These are phyloP conservation scores for Cephalophus harveyi DNA, from an alignment of 2,113 vertebrate genomes.

Conservation along the genomic window DNA sequence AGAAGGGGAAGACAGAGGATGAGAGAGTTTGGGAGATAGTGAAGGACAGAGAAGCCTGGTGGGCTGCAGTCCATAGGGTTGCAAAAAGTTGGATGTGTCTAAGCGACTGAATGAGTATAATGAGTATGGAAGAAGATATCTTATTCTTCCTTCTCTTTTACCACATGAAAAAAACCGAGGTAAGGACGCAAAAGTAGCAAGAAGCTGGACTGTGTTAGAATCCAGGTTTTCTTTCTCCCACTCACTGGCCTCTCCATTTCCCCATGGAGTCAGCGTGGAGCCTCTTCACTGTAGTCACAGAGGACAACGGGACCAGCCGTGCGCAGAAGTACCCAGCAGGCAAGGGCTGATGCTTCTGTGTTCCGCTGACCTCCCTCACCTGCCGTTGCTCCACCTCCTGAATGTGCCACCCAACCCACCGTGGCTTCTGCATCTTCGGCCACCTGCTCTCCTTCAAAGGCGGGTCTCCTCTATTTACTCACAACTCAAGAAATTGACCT, in stretches of 20 bases:
- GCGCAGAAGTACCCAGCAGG: fast-evolving
- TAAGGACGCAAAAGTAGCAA: background rate
- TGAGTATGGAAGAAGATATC: background rate
- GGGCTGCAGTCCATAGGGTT: fast-evolving
- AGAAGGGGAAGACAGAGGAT: background rate
- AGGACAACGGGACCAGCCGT: fast-evolving
- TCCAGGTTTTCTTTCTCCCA: background rate
- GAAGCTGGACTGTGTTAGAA: background rate
- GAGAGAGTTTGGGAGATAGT: background rate
- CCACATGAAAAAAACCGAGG: background rate
- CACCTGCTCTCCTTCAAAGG: fast-evolving
- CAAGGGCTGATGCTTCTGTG: fast-evolving
- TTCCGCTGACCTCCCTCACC: background rate
- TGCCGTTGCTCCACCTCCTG: fast-evolving
- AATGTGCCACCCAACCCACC: fast-evolving
- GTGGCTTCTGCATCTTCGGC: fast-evolving
- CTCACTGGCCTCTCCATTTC: fast-evolving
- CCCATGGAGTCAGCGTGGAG: fast-evolving
- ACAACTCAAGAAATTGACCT: background rate
- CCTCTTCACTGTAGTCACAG: fast-evolving
- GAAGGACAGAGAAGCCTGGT: background rate
- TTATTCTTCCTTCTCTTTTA: background rate
- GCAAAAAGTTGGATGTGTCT: fast-evolving
- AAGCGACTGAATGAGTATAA: fast-evolving
- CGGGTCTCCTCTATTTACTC: background rate